phyloP scores from a whole-genome alignment of 2,888 invertebrate species.

The Ferrisia virgata region DNA sequence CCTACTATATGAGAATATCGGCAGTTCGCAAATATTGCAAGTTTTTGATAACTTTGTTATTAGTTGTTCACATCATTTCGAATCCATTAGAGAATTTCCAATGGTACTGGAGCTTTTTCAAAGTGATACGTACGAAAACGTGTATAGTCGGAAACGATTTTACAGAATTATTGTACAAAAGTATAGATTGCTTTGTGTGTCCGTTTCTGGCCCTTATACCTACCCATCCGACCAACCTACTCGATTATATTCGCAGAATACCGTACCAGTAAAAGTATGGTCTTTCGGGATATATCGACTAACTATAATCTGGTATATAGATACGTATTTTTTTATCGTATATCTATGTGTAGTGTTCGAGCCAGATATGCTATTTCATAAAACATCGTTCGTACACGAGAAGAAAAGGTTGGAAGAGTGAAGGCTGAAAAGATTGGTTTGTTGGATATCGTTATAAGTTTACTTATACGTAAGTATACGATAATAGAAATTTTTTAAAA shows the following conservation, averaged over 20 bases:
- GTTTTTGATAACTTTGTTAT: slow-evolving; percentile 9
- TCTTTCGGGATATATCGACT: neutral
- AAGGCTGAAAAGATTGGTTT: no score
- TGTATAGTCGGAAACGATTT: neutral
- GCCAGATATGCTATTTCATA: neutral
- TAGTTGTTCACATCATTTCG: slow-evolving; percentile 5
- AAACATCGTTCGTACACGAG: no score
- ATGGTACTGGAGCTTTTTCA: neutral
- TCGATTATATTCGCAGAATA: neutral
- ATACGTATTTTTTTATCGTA: neutral
- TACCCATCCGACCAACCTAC: no score
- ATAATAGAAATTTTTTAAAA: no score
- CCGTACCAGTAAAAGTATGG: neutral
- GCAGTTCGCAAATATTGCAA: neutral
- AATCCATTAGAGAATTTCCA: slow-evolving; percentile 10
- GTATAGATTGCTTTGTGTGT: neutral
- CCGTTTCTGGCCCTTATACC: neutral
- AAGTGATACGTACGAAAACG: neutral
- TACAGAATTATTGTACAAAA: neutral
- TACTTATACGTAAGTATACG: no score
- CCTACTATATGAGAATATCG: no score
- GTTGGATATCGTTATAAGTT: no score
- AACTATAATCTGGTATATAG: no score
- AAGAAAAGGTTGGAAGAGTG: no score
- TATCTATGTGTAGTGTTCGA: neutral